Conservation (phyloP, 2,888 invertebrate species). For the Aethes cnicana region DNA sequence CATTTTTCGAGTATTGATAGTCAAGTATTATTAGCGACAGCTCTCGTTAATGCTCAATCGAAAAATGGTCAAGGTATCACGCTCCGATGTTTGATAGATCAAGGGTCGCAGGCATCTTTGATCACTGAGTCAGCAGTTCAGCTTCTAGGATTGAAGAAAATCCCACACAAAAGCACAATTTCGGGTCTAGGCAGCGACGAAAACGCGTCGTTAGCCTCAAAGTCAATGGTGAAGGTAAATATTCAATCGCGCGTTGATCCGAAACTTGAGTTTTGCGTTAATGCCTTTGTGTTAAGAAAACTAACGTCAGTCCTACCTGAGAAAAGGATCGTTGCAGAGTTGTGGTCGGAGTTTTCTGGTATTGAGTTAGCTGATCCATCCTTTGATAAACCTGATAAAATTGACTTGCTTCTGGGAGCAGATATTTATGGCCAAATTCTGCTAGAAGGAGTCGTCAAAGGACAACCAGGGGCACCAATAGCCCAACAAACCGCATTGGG, state of each 20-base stretch:
- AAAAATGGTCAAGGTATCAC: slow-evolving; percentile 22
- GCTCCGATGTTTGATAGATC: slow-evolving; percentile 38
- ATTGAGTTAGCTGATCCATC: slow-evolving; percentile 28
- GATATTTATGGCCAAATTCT: slow-evolving; percentile 24
- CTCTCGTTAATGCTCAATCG: slow-evolving; percentile 35
- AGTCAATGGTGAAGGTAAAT: slow-evolving; percentile 28
- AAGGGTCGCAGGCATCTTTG: slow-evolving; percentile 40
- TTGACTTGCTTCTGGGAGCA: slow-evolving; percentile 30
- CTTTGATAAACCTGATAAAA: slow-evolving; percentile 19
- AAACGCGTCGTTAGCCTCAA: slow-evolving; percentile 6
- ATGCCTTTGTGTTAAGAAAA: slow-evolving; percentile 34
- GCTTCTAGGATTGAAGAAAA: slow-evolving; percentile 34
- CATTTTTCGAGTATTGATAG: slow-evolving; percentile 15
- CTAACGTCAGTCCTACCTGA: slow-evolving; percentile 30
- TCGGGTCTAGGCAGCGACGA: slow-evolving; percentile 32
- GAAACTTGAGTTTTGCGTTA: slow-evolving; percentile 17
- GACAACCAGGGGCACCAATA: slow-evolving; percentile 18
- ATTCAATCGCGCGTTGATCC: slow-evolving; percentile 31
- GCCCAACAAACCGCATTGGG: slow-evolving; percentile 35
- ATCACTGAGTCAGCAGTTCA: slow-evolving; percentile 40
- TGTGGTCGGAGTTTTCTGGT: slow-evolving; percentile 9
- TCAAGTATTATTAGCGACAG: slow-evolving; percentile 39
- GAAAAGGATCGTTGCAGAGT: background rate
- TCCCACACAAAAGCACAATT: slow-evolving; percentile 25
- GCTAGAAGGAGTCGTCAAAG: slow-evolving; percentile 16